A percentile compares a stretch with the other conserved stretches of the same genome.
These are phyloP conservation scores for Colletes gigas DNA, from an alignment of 1,140 invertebrate species.

Conservation along the genomic window DNA sequence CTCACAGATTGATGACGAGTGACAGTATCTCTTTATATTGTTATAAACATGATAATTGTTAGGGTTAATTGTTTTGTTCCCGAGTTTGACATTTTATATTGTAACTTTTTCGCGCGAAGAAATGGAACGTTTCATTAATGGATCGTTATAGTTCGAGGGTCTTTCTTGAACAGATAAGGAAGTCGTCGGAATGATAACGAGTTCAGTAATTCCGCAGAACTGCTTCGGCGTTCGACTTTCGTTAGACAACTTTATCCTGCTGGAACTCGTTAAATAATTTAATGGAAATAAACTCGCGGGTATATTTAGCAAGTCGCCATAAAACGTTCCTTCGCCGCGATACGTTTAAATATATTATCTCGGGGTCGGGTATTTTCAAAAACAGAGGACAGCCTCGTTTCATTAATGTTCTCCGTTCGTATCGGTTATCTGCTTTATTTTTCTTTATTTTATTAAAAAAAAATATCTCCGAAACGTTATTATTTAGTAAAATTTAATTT, in stretches of 20 bases:
- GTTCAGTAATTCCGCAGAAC: constrained; percentile 27
- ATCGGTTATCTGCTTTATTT: too few species aligned
- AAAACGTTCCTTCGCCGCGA: not conserved
- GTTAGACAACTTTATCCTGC: constrained; percentile 30
- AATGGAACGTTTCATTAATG: constrained; percentile 31
- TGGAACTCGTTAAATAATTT: constrained; percentile 45
- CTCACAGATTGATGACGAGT: too few species aligned
- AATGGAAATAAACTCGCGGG: constrained; percentile 44
- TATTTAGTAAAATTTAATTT: not conserved
- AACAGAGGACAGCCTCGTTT: not conserved
- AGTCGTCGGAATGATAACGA: constrained; percentile 18
- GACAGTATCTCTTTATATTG: too few species aligned
- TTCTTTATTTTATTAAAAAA: not conserved
- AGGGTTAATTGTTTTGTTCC: not conserved
- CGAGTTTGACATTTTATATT: not conserved
- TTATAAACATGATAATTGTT: not conserved
- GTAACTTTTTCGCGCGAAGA: not conserved
- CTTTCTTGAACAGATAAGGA: constrained; percentile 27
- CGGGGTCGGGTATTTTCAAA: not conserved
- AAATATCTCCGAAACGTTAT: not conserved
- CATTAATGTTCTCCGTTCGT: not conserved
- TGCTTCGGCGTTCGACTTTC: constrained; percentile 20
- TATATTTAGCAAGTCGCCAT: not conserved
- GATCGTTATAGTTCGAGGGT: constrained; percentile 24
- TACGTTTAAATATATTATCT: not conserved